Percentiles rank a stretch among this genome's conserved stretches.
phyloP scores from a whole-genome alignment of 2,888 invertebrate genomes.

The Alsophila aescularia region DNA sequence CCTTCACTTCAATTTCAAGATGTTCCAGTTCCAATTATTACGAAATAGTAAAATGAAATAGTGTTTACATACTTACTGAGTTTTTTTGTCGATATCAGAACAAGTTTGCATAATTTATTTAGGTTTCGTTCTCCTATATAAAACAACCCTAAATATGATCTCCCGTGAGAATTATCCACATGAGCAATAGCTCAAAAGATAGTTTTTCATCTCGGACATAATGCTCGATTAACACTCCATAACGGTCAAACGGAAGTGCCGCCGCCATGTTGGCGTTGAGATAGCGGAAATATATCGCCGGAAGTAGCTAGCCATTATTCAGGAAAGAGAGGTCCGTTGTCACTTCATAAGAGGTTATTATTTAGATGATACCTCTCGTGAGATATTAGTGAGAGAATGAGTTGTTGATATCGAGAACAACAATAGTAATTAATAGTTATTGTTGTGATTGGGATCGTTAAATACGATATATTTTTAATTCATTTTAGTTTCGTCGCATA shows the following conservation, averaged over 20 bases:
- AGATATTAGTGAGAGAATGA: constrained; percentile 35
- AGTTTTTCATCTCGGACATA: constrained; percentile 80
- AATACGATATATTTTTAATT: not conserved
- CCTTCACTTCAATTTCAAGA: no score
- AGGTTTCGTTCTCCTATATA: not conserved
- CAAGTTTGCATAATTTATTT: not conserved
- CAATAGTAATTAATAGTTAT: no score
- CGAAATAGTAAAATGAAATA: no score
- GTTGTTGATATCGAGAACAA: constrained; percentile 32
- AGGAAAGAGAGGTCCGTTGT: constrained; percentile 77
- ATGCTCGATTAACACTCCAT: constrained; percentile 83
- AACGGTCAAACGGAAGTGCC: constrained; percentile 79
- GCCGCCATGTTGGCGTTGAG: constrained; percentile 76
- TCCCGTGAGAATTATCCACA: constrained; percentile 58
- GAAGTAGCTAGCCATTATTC: constrained; percentile 79
- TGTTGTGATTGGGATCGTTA: not conserved
- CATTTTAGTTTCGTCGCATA: no score
- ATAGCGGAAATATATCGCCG: constrained; percentile 84
- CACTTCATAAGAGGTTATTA: constrained; percentile 74
- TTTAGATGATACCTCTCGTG: constrained; percentile 50
- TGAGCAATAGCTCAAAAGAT: constrained; percentile 51
- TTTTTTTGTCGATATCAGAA: not conserved
- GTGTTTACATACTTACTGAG: no score
- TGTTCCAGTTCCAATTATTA: no score
- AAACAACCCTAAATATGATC: constrained; percentile 28